Percentiles rank a stretch among this genome's conserved stretches.
Evolutionary conservation across 1,140 invertebrate species (phyloP).

Genomic region (Philopotamus ludificatus): DNA sequence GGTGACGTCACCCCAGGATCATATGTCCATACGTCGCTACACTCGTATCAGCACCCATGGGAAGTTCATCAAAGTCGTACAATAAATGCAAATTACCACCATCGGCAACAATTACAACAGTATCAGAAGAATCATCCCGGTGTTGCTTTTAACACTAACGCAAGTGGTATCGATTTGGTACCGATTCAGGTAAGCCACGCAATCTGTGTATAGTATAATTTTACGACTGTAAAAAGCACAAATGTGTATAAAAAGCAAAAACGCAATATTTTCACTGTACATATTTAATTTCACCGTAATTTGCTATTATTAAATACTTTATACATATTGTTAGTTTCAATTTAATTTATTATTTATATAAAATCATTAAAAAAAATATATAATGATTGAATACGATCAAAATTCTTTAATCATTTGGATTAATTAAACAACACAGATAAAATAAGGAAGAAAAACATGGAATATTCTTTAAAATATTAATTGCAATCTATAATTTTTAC

Average conservation of each 20-base stretch:
- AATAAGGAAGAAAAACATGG: too few species aligned
- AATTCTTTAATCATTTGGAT: too few species aligned
- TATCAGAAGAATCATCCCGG: slow-evolving; percentile 46
- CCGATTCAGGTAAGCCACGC: slow-evolving; percentile 72
- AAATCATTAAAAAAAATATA: too few species aligned
- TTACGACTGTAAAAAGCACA: too few species aligned
- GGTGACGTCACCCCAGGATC: slow-evolving; percentile 40
- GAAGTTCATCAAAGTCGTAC: slow-evolving; percentile 56
- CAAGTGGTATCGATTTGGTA: slow-evolving; percentile 64
- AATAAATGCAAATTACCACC: slow-evolving; percentile 45
- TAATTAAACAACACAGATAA: too few species aligned
- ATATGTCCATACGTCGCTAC: slow-evolving; percentile 54
- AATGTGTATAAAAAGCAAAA: too few species aligned
- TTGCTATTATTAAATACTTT: background rate
- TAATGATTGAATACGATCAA: too few species aligned
- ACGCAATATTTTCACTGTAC: too few species aligned
- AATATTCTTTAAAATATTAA: too few species aligned
- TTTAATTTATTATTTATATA: background rate
- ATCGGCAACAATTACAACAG: slow-evolving; percentile 42
- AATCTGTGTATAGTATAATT: too few species aligned
- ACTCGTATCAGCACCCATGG: slow-evolving; percentile 59
- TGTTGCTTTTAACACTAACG: slow-evolving; percentile 49
- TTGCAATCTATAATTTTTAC: too few species aligned
- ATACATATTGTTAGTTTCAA: background rate
- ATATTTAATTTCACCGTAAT: background rate